These are phyloP conservation scores for Gandaritis pyraliata DNA, from an alignment of 2,888 invertebrate species.

Conservation along the genomic window DNA sequence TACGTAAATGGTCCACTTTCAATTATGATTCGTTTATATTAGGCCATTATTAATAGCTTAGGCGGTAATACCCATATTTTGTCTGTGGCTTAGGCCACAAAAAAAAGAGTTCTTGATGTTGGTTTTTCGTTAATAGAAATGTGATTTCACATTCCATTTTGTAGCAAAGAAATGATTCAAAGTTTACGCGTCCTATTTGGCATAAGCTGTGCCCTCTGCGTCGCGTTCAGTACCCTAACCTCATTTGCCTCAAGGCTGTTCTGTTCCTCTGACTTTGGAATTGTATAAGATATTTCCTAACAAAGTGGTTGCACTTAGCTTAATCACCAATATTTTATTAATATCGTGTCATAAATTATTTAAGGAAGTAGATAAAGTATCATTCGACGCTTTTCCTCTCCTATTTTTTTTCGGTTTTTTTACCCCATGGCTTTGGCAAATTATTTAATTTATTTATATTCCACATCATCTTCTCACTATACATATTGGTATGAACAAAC, in stretches of 20 bases:
- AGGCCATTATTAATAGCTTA: too few relatives aligned
- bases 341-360: slow-evolving; percentile 21
- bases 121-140: not conserved
- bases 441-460: not conserved
- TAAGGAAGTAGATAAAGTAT: slow-evolving; percentile 15
- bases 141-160: slow-evolving; percentile 19
- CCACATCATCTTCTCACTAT: not conserved
- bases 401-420: not conserved
- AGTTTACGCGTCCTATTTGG: slow-evolving; percentile 25
- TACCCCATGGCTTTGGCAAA: not conserved
- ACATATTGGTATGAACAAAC: too few relatives aligned
- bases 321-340: not conserved
- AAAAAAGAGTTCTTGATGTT: not conserved
- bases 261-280: slow-evolving; percentile 9
- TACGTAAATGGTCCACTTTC: too few relatives aligned
- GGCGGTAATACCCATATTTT: not conserved
- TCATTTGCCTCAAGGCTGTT: slow-evolving; percentile 22
- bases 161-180: slow-evolving; percentile 15
- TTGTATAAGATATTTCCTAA: slow-evolving; percentile 20
- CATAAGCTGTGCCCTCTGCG: slow-evolving; percentile 17
- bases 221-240: slow-evolving; percentile 22
- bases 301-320: slow-evolving; percentile 7
- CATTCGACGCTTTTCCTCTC: slow-evolving; percentile 18
- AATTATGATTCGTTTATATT: too few relatives aligned
- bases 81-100: not conserved